Conservation (phyloP, 2,888 invertebrate species). For the Choristoneura rosaceana region DNA sequence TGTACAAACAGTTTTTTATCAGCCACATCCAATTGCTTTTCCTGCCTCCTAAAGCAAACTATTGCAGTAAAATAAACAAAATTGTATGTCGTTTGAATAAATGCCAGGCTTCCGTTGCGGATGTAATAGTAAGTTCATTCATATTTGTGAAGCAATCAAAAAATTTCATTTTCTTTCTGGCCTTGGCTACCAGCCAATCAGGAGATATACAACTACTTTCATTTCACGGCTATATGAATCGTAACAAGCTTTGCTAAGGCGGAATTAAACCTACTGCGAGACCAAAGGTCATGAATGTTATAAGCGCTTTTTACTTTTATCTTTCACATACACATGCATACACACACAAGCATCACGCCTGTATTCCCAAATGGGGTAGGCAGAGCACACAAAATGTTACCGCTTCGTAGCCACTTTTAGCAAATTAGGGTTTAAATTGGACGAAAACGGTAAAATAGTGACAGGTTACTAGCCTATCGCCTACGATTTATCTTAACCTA, state of each 20-base stretch:
- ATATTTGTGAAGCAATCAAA: constrained; percentile 4
- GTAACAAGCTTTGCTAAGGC: neutral
- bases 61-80: neutral
- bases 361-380: no score
- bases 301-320: no score
- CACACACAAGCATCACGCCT: no score
- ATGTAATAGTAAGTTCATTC: neutral
- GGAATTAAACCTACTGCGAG: neutral
- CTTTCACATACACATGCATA: no score
- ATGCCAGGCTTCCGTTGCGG: neutral
- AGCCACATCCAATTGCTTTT: neutral
- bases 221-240: constrained; percentile 14
- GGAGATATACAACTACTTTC: neutral
- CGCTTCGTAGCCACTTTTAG: no score
- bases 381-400: no score
- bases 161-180: neutral
- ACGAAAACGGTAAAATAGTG: no score
- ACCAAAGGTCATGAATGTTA: neutral
- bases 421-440: no score
- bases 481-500: no score
- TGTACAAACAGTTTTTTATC: neutral
- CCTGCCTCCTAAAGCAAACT: neutral
- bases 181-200: neutral
- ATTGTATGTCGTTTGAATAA: neutral
- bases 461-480: no score